Conservation (phyloP, 2,888 invertebrate species). For the Chironomus tentans region DNA sequence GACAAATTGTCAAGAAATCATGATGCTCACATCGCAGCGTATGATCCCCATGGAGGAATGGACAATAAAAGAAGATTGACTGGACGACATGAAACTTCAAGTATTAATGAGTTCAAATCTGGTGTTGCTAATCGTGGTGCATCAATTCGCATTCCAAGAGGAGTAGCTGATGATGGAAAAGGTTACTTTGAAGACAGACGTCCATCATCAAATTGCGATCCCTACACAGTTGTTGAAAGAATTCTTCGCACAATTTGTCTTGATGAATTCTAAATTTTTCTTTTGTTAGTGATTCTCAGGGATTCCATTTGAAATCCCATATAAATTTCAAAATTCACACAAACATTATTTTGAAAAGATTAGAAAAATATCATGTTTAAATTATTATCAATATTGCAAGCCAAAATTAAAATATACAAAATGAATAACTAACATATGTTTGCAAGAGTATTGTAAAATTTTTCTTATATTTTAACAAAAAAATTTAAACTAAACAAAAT, state of each 20-base stretch:
- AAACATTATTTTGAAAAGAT: background rate
- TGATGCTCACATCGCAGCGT: conserved; percentile 87
- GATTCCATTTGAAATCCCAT: background rate
- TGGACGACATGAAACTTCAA: conserved; percentile 92
- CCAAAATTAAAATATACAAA: too few species aligned
- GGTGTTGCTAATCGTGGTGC: conserved; percentile 91
- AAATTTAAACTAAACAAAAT: too few species aligned
- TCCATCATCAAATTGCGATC: conserved; percentile 88
- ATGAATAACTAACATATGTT: too few species aligned
- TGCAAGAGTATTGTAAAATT: too few species aligned
- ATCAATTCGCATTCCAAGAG: conserved; percentile 89
- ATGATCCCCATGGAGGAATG: conserved; percentile 91
- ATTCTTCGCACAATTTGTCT: conserved; percentile 77
- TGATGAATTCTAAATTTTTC: conserved; percentile 37
- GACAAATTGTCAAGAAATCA: conserved; percentile 89
- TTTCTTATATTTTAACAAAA: too few species aligned
- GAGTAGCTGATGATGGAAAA: conserved; percentile 80
- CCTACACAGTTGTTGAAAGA: conserved; percentile 77
- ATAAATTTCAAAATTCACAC: background rate
- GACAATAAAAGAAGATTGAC: conserved; percentile 95
- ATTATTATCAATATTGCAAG: too few species aligned
- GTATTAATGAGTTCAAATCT: conserved; percentile 87
- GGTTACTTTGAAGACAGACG: conserved; percentile 95
- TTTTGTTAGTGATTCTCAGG: background rate
- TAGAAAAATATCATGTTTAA: background rate